Evolutionary conservation across 2,888 invertebrate genomes (phyloP).

Genomic region (Parnassius smintheus): DNA sequence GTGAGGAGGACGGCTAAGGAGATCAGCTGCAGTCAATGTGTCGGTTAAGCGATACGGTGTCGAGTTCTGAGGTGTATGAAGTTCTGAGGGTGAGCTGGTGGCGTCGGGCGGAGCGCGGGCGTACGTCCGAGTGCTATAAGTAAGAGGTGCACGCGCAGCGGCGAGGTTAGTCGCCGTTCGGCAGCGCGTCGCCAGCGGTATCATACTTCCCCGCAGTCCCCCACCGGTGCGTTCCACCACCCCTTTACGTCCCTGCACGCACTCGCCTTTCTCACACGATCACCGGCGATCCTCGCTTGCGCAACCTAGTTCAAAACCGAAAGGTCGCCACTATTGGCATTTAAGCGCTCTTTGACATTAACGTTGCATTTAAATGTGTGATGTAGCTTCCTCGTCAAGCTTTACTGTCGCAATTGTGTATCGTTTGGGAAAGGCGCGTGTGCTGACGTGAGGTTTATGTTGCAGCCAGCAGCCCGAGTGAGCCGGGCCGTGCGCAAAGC

Average conservation of each 20-base stretch:
- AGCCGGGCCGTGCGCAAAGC: conserved; percentile 55
- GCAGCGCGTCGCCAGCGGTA: conserved; percentile 72
- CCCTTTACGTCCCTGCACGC: conserved; percentile 51
- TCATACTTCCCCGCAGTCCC: conserved; percentile 50
- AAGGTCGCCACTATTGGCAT: conserved; percentile 80
- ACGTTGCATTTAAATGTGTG: conserved; percentile 76
- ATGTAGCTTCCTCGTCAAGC: conserved; percentile 78
- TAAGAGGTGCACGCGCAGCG: conserved; percentile 72
- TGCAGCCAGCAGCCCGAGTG: conserved; percentile 68
- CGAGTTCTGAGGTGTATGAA: conserved; percentile 24
- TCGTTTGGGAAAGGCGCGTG: conserved; percentile 76
- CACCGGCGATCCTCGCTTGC: conserved; percentile 74
- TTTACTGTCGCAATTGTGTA: conserved; percentile 75
- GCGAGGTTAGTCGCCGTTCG: conserved; percentile 79
- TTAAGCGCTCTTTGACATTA: conserved; percentile 80
- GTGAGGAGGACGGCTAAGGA: neutral
- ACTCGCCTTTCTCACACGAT: conserved; percentile 73
- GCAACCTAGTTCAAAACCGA: conserved; percentile 71
- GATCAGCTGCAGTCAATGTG: neutral
- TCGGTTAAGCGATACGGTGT: conserved; percentile 17
- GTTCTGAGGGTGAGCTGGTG: conserved; percentile 27
- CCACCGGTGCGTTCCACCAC: conserved; percentile 62
- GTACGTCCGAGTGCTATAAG: conserved; percentile 61
- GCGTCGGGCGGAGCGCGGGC: conserved; percentile 29
- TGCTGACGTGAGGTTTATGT: conserved; percentile 74